These are phyloP conservation scores for Thaumetopoea pityocampa DNA, from an alignment of 1,140 invertebrate species.

Conservation along the genomic window DNA sequence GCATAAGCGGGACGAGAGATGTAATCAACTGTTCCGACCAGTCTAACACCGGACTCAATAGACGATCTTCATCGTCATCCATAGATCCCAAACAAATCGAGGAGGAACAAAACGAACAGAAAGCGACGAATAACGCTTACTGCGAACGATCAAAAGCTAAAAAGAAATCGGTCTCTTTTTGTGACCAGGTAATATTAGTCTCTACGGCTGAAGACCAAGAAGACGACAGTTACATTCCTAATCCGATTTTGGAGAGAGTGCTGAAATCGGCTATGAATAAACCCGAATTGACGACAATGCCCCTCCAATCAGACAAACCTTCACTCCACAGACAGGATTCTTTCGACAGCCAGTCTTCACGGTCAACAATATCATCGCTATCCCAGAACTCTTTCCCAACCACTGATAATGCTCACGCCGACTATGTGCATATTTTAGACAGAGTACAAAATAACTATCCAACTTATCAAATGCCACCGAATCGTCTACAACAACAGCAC, in stretches of 20 bases:
- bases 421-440: too few species aligned
- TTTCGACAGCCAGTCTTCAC: conserved; percentile 74
- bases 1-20: conserved; percentile 55
- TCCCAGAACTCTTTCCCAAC: conserved; percentile 56
- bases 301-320: conserved; percentile 61
- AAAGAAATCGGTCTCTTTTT: conserved; percentile 96
- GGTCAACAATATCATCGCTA: conserved; percentile 67
- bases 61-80: conserved; percentile 64
- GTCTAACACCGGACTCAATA: conserved; percentile 42
- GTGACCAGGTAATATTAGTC: conserved; percentile 93
- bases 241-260: conserved; percentile 92
- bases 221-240: conserved; percentile 92
- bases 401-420: conserved; percentile 59
- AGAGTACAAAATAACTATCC: conserved; percentile 67
- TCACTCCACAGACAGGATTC: conserved; percentile 69
- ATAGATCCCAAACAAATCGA: conserved; percentile 67
- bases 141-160: conserved; percentile 79
- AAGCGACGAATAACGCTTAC: conserved; percentile 30
- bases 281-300: conserved; percentile 78
- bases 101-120: conserved; percentile 60
- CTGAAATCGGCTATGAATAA: conserved; percentile 87
- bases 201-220: conserved; percentile 94
- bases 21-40: conserved; percentile 65
- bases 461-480: conserved; percentile 54
- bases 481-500: conserved; percentile 50